These are phyloP conservation scores for Heterotilapia buettikoferi DNA, from an alignment of 2,113 vertebrate genomes.

Conservation along the genomic window DNA sequence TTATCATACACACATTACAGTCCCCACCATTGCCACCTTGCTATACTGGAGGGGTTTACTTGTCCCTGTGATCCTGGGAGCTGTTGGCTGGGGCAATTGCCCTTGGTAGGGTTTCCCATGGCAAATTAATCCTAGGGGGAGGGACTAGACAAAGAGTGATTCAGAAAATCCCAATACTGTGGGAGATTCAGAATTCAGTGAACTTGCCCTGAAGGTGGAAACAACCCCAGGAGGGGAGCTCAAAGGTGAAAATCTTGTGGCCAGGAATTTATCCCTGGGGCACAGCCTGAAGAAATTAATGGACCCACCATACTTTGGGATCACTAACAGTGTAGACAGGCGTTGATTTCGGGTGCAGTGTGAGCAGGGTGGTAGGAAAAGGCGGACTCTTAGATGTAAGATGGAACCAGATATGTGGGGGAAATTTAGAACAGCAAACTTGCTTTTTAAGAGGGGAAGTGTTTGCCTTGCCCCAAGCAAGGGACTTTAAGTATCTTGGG, in stretches of 20 bases:
- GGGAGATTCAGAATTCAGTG: neutral
- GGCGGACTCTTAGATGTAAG: neutral
- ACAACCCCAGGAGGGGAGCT: neutral
- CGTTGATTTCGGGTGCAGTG: neutral
- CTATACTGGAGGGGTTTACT: neutral
- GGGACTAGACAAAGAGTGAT: neutral
- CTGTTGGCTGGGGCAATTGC: neutral
- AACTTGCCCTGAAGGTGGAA: neutral
- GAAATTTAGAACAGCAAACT: neutral
- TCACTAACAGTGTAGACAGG: neutral
- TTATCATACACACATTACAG: too few relatives aligned
- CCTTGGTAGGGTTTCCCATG: neutral
- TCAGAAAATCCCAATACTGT: neutral
- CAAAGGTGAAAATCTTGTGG: neutral
- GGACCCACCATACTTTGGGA: rapidly evolving
- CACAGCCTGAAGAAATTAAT: neutral
- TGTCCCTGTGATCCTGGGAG: neutral
- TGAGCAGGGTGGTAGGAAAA: neutral
- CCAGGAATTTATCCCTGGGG: neutral
- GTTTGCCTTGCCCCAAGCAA: neutral
- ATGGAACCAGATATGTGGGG: neutral
- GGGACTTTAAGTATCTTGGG: neutral
- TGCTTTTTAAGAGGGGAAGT: neutral
- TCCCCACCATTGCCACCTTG: neutral
- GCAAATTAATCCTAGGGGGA: neutral